Base-by-base conservation (phyloP, 1,140 invertebrate species). In the Pinna nobilis region DNA sequence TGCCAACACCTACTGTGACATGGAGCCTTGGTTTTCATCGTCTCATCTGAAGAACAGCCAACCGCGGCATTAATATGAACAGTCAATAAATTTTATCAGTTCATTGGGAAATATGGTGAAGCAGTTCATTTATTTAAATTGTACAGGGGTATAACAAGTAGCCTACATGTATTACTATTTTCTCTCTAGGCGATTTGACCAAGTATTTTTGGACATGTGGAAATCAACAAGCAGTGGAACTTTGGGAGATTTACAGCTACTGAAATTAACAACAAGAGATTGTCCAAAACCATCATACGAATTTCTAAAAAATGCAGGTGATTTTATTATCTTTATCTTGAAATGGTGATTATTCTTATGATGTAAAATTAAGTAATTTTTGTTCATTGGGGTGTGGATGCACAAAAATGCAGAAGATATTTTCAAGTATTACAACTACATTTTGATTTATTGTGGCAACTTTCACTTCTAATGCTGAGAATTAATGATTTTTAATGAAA, bases 201-300 rank as follows among this genome's bases (percentile, higher is more conserved):
- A 59, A 57, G 49, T 63, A 20, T 75, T 75, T 59, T 20, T 47
- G 13, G 60, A 70, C 18, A 63, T 75, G 20, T 64, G 41, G 18
- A 28, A 64, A 30, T 37, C 67, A 11, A 15, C 51, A 13, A 32
- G 30, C n/a, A 50, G 50, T 32, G 61, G 67, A 18, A 20, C 25
- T 30, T 32, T 75, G 23, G 73, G 73, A n/a, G 41, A 69, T 25
- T 51, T 75, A 13, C 70, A 70, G 6, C 23, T 74, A 44, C 28
- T 78, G 9, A 76, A 71, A 53, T 41, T 80, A 1, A 78, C 77
- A 15, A 51, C 72, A 2, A 30, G 81, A 50, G 81, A 83, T 35
- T 76, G 67, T 7, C 81, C 81, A 6, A 79, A 74, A 64, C 81
- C 81, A 3, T 76, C 78, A 3, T 81, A 81, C 25, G 77, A 79